These are phyloP conservation scores for Anastrepha ludens DNA, from an alignment of 1,140 invertebrate genomes.

Conservation along the genomic window DNA sequence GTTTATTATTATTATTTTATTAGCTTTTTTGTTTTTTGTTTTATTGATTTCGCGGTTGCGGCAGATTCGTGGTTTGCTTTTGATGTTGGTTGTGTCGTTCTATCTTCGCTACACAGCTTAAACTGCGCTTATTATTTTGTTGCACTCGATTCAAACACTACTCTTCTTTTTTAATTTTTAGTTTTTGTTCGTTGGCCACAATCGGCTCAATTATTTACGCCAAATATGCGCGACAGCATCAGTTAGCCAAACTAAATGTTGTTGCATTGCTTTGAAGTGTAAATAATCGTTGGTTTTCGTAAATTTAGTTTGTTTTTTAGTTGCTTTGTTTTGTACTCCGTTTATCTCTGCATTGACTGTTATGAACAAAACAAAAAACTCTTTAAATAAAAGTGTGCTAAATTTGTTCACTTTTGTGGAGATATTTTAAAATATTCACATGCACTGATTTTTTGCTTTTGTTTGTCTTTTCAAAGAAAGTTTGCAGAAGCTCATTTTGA, in stretches of 20 bases:
- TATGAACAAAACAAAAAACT: too few species aligned
- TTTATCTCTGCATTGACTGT: too few species aligned
- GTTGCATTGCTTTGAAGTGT: neutral
- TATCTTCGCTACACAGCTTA: neutral
- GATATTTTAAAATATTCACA: neutral
- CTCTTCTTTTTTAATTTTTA: neutral
- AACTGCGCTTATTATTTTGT: neutral
- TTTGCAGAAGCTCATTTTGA: neutral
- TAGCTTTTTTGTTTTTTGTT: neutral
- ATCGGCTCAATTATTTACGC: conserved; percentile 40
- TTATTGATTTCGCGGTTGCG: conserved; percentile 32
- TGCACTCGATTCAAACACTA: neutral
- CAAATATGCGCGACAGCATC: neutral
- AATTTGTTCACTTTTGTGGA: neutral
- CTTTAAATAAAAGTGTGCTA: neutral
- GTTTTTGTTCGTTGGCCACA: neutral
- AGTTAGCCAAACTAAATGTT: neutral
- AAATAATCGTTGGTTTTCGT: neutral
- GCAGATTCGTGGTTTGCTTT: neutral
- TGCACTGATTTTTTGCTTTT: neutral
- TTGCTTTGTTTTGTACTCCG: neutral
- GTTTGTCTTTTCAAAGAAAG: neutral
- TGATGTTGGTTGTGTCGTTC: conserved; percentile 8
- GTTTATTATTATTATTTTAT: neutral
- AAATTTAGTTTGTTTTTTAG: neutral